Conservation (phyloP, 1,140 invertebrate species). For the Chironomus tepperi region DNA sequence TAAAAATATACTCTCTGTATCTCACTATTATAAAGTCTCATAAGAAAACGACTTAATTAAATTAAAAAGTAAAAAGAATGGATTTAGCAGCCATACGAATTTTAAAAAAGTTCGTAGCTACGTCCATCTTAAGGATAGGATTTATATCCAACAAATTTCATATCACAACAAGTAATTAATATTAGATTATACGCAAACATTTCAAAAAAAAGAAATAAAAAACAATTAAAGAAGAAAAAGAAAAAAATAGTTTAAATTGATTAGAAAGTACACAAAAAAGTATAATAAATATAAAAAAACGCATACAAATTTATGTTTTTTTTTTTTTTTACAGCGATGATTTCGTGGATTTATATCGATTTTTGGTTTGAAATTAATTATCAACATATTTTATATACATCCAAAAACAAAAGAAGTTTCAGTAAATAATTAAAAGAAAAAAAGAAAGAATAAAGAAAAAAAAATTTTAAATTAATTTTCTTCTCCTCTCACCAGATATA, state of each 20-base stretch:
- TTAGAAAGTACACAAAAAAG: too few species aligned
- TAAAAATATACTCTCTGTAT: not conserved
- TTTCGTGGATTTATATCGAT: too few species aligned
- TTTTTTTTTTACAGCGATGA: too few species aligned
- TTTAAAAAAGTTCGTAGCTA: not conserved
- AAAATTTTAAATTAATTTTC: conserved; percentile 33
- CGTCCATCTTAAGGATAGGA: not conserved
- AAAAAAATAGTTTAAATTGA: too few species aligned
- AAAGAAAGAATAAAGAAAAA: conserved; percentile 31
- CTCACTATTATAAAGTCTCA: not conserved
- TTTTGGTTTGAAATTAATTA: too few species aligned
- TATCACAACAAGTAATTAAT: too few species aligned
- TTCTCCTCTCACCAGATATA: not conserved
- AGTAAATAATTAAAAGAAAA: conserved; percentile 24
- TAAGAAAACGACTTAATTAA: conserved; percentile 24
- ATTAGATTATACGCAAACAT: too few species aligned
- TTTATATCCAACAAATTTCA: too few species aligned
- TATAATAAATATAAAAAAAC: too few species aligned
- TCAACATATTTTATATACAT: not conserved
- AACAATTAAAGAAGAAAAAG: too few species aligned
- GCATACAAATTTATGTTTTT: too few species aligned
- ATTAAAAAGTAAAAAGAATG: conserved; percentile 16
- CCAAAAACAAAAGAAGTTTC: conserved; percentile 22
- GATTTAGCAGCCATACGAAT: not conserved
- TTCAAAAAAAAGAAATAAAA: too few species aligned